A percentile compares a stretch with the other conserved stretches of the same genome.
These are phyloP conservation scores for Dreissena polymorpha DNA, from an alignment of 1,140 invertebrate species.

Conservation along the genomic window DNA sequence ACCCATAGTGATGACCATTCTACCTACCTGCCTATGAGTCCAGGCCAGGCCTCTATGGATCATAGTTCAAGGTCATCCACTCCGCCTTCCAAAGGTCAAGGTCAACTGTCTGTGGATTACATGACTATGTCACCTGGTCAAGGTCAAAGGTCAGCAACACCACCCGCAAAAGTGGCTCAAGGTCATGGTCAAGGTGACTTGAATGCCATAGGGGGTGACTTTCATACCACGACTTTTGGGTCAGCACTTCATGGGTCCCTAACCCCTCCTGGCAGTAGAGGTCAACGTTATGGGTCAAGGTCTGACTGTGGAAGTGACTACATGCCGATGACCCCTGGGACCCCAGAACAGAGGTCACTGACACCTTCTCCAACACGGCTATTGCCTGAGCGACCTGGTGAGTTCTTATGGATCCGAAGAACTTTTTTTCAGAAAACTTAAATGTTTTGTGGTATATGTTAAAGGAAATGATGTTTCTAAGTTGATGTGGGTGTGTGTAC, in stretches of 20 bases:
- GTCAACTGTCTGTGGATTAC: conserved; percentile 17
- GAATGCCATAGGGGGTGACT: not conserved
- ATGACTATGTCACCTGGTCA: conserved; percentile 16
- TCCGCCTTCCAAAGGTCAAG: conserved; percentile 24
- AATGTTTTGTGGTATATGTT: no score
- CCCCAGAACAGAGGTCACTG: conserved; percentile 9
- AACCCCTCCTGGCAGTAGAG: not conserved
- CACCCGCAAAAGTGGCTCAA: conserved; percentile 4
- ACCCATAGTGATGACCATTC: no score
- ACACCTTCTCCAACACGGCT: conserved; percentile 39
- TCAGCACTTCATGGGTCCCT: not conserved
- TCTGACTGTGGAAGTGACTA: not conserved
- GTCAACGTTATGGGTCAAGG: not conserved
- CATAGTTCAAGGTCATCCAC: conserved; percentile 30
- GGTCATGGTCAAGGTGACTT: not conserved
- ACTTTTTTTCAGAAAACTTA: no score
- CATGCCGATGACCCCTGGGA: conserved; percentile 20
- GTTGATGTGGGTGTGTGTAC: no score
- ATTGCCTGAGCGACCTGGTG: conserved; percentile 42
- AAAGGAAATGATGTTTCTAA: no score
- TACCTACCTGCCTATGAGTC: conserved; percentile 55
- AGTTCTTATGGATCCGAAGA: not conserved
- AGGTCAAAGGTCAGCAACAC: not conserved
- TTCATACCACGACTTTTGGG: no score
- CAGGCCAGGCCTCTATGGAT: conserved; percentile 41